Evolutionary conservation across 2,888 invertebrate species (phyloP), one percentile per base, ranked within the genome.

Genomic region (Idaea biselata): DNA sequence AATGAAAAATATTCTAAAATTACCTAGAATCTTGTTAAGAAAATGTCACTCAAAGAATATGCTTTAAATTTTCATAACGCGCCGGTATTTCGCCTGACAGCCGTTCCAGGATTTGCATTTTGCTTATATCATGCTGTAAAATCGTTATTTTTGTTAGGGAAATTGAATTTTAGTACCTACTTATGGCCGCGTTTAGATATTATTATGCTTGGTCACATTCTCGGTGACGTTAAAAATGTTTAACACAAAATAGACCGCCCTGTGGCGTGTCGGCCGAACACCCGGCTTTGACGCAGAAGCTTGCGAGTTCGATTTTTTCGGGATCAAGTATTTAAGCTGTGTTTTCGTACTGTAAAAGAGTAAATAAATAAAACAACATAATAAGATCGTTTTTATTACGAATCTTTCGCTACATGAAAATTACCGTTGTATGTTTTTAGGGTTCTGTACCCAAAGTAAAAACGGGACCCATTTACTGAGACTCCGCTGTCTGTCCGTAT

Each of bases 21-120:
- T 44, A 0, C 14, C 44, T 44, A 44, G 14, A 44, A 44, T 44
- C 44, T 44, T 44, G 44, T 44, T 44, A 44, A 14, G 44, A 44
- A 44, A 44, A 44, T 44, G 44, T 44, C 44, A 44, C 44, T 44
- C 44, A 44, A 44, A 44, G 44, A 44, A 44, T 44, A 44, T 44
- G 44, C 44, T 44, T 44, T 44, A 44, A 44, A 44, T 14, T 44
- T 44, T 44, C 44, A 44, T 44, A 44, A 44, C 44, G 8, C 11
- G 44, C 44, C 44, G 44, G 44, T 44, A 44, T 44, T 44, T 44
- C 44, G 14, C 11, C 14, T 14, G 44, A 44, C 44, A 44, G 7
- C 44, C 44, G 44, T 44, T 44, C 44, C 44, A 44, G 14, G 44
- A 44, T 44, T 44, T 44, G 44, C 44, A 44, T 44, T 44, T 44